Conservation (phyloP, 2,888 invertebrate species). For the Onchidella celtica region DNA sequence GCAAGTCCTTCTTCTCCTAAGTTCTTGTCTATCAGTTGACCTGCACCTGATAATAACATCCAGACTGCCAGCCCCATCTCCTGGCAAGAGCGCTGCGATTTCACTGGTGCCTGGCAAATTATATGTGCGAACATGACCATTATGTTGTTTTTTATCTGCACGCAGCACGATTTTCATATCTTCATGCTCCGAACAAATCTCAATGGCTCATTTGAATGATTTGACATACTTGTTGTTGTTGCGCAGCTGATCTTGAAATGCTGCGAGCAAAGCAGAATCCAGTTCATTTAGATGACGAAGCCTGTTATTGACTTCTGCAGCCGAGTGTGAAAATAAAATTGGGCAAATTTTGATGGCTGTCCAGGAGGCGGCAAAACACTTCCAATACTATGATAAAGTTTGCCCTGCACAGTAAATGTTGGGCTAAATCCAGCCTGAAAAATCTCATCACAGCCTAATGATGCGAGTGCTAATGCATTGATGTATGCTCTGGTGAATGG, state of each 20-base stretch:
- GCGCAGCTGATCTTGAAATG: background rate
- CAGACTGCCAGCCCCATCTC: background rate
- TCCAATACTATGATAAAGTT: too few relatives aligned
- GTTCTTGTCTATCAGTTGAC: constrained; percentile 4
- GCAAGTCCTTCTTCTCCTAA: background rate
- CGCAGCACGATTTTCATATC: background rate
- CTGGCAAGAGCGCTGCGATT: constrained; percentile 10
- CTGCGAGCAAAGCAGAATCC: background rate
- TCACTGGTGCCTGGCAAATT: background rate
- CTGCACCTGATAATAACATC: background rate
- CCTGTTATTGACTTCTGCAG: background rate
- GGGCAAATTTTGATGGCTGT: background rate
- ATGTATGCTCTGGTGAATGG: background rate
- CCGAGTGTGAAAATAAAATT: background rate
- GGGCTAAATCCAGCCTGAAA: too few relatives aligned
- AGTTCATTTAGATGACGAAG: background rate
- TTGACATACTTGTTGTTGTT: background rate
- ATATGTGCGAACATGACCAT: background rate
- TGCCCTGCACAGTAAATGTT: too few relatives aligned
- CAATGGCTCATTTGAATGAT: background rate
- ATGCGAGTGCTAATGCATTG: background rate
- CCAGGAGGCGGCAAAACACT: background rate
- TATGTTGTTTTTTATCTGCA: background rate
- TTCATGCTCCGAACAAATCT: background rate
- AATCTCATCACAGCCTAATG: background rate